Evolutionary conservation across 2,797 vertebrate species (phyloP).

Genomic region (Luscinia megarhynchos): DNA sequence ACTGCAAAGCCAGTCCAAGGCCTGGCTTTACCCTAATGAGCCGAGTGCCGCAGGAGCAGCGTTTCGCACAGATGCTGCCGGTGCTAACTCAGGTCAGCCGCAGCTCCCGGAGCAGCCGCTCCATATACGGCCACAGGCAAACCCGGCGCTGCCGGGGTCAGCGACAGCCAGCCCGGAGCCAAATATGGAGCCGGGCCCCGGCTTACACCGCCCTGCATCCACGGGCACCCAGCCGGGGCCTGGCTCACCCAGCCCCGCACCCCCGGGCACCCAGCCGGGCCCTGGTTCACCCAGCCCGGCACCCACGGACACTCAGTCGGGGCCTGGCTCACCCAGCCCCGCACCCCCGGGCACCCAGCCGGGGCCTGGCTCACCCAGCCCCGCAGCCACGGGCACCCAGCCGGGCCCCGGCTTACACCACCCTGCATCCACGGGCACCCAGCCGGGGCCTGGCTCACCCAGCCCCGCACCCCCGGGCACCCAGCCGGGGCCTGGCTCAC

Average conservation of each 20-base stretch:
- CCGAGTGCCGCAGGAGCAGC: background rate
- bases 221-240: no score
- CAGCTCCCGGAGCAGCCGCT: conserved; percentile 55
- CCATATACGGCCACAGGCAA: conserved; percentile 89
- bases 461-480: no score
- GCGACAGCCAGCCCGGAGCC: conserved; percentile 83
- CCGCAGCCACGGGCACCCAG: background rate
- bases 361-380: no score
- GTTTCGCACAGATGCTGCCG: conserved; percentile 29
- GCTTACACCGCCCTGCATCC: background rate
- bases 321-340: no score
- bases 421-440: background rate
- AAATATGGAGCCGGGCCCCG: conserved; percentile 84
- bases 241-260: background rate
- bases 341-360: no score
- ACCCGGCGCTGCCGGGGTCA: conserved; percentile 74
- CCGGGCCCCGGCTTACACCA: no score
- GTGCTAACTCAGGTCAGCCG: conserved; percentile 61
- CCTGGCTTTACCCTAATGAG: background rate
- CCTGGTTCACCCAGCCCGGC: no score
- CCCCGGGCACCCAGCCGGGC: background rate
- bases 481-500: background rate
- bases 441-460: no score
- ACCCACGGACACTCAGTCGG: background rate
- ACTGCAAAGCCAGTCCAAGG: background rate